Percentiles rank a stretch among this genome's conserved stretches.
These are phyloP conservation scores for Galaxias olidus DNA, from an alignment of 2,797 vertebrate genomes.

Conservation along the genomic window DNA sequence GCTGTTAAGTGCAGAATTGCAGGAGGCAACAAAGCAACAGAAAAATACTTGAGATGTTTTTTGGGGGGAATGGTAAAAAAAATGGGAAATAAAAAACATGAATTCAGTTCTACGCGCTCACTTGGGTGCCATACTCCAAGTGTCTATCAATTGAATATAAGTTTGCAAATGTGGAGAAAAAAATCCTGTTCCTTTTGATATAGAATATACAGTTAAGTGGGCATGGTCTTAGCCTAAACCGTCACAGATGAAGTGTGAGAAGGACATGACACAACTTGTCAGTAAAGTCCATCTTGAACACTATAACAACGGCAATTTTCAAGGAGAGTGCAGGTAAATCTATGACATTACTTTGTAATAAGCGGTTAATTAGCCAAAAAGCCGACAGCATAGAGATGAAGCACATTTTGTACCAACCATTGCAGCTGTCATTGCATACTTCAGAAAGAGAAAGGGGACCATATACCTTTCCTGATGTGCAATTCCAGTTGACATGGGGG, in stretches of 20 bases:
- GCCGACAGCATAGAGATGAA: no score
- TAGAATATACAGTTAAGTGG: constrained; percentile 27
- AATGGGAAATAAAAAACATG: no score
- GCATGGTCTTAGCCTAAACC: constrained; percentile 11
- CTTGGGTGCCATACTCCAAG: constrained; percentile 48
- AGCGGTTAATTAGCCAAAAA: no score
- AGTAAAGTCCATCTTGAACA: neutral
- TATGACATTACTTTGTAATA: no score
- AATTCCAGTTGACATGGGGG: no score
- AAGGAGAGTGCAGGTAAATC: no score
- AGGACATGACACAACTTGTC: neutral
- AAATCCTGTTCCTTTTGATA: no score
- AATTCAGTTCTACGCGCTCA: constrained; percentile 19
- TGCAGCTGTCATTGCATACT: no score
- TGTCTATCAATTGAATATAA: constrained; percentile 30
- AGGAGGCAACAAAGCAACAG: neutral
- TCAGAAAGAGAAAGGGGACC: no score
- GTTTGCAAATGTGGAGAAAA: constrained; percentile 13
- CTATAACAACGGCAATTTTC: neutral
- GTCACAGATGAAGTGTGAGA: constrained; percentile 11
- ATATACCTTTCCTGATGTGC: no score
- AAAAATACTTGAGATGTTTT: neutral
- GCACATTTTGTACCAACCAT: no score
- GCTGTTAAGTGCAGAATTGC: constrained; percentile 41
- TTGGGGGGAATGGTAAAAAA: constrained; percentile 7